Conservation (phyloP, 1,140 invertebrate species). For the Cotesia vestalis region DNA sequence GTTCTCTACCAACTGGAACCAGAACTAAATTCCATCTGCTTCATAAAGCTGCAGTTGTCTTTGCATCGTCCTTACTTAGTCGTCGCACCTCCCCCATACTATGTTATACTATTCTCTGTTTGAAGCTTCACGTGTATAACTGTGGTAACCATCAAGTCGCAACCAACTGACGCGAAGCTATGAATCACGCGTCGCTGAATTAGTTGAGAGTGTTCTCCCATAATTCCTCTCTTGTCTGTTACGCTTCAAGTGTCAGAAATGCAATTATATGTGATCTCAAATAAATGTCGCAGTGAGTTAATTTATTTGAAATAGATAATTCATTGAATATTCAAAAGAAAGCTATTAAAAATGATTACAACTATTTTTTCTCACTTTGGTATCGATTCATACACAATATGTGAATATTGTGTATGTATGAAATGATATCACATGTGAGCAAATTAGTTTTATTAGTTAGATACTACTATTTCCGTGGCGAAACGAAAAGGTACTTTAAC, state of each 20-base stretch:
- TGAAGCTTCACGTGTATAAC: not conserved
- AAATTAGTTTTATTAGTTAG: conserved; percentile 22
- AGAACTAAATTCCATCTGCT: conserved; percentile 3
- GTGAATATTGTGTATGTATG: not conserved
- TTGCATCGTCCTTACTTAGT: not conserved
- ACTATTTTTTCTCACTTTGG: conserved; percentile 24
- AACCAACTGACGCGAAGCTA: conserved; percentile 23
- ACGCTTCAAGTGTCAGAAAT: conserved; percentile 10
- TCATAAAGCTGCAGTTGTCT: conserved; percentile 16
- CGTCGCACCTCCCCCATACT: not conserved
- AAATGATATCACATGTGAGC: conserved; percentile 23
- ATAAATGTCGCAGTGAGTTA: conserved; percentile 4
- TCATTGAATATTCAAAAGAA: conserved; percentile 4
- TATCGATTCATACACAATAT: conserved; percentile 22
- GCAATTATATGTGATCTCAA: not conserved
- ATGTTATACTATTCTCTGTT: not conserved
- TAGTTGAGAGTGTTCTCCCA: not conserved
- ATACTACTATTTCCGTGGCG: conserved; percentile 30
- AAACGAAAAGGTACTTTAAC: conserved; percentile 19
- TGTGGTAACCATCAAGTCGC: conserved; percentile 1
- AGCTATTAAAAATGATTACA: no score
- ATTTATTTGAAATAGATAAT: conserved; percentile 22
- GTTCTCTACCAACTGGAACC: conserved; percentile 29
- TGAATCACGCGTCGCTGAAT: conserved; percentile 30
- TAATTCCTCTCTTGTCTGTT: conserved; percentile 1